These are phyloP conservation scores for Tigriopus japonicus DNA, from an alignment of 1,140 invertebrate species.

Conservation along the genomic window DNA sequence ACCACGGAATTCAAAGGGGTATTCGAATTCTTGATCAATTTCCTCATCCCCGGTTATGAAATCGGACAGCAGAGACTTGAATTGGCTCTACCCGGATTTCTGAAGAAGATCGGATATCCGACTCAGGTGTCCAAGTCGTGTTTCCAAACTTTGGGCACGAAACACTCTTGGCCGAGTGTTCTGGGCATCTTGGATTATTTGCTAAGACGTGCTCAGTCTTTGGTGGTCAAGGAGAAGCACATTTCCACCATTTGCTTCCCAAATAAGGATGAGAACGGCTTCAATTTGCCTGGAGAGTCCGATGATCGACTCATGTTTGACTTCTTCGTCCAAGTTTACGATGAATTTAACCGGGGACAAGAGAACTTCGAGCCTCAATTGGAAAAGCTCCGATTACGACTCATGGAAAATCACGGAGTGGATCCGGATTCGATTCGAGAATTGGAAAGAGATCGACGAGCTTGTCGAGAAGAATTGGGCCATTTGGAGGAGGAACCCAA, in stretches of 20 bases:
- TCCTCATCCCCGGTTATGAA: not conserved
- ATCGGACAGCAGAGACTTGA: not conserved
- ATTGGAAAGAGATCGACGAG: too few species aligned
- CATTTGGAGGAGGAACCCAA: too few species aligned
- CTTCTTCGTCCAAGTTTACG: not conserved
- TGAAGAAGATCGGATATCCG: slow-evolving; percentile 10
- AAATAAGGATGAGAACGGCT: not conserved
- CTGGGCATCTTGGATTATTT: not conserved
- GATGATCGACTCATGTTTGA: slow-evolving; percentile 1
- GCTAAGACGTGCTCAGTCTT: too few species aligned
- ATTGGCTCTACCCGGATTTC: not conserved
- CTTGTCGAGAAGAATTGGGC: too few species aligned
- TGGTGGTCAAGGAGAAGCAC: not conserved
- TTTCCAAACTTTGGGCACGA: slow-evolving; percentile 9
- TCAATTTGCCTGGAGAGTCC: not conserved
- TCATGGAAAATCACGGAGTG: not conserved
- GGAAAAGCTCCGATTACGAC: not conserved
- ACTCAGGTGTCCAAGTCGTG: not conserved
- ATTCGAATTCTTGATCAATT: not conserved
- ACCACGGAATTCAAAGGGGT: not conserved
- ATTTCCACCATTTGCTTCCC: not conserved
- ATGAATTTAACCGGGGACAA: not conserved
- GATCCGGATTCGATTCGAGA: not conserved
- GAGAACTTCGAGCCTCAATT: not conserved
- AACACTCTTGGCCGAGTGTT: slow-evolving; percentile 7